These are phyloP conservation scores for Dicrurus megarhynchus DNA, from an alignment of 2,113 vertebrate genomes.

Conservation along the genomic window DNA sequence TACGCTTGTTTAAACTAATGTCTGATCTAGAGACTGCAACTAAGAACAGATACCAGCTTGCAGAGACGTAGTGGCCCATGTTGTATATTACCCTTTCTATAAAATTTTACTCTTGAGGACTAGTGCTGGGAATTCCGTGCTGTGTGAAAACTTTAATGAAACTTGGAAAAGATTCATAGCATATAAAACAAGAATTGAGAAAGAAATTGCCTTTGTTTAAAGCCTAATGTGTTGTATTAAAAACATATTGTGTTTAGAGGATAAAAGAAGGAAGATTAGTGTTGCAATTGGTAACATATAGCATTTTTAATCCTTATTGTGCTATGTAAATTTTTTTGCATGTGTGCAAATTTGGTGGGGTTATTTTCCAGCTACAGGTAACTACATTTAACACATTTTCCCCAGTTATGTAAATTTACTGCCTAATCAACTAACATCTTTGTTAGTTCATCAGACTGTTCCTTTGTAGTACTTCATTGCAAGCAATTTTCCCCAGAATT, in stretches of 20 bases:
- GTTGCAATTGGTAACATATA: neutral
- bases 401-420: neutral
- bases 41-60: neutral
- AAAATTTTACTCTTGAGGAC: neutral
- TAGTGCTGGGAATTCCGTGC: neutral
- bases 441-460: rapidly evolving
- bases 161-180: neutral
- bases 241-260: neutral
- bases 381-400: neutral
- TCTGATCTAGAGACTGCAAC: neutral
- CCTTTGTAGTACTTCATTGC: neutral
- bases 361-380: neutral
- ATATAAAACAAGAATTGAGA: neutral
- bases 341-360: neutral
- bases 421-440: neutral
- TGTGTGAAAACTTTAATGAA: neutral
- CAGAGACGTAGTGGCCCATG: neutral
- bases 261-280: neutral
- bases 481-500: neutral
- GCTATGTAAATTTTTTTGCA: neutral
- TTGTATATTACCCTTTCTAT: neutral
- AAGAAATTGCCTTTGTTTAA: neutral
- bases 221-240: neutral
- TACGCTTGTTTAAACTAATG: neutral
- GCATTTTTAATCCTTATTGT: neutral